Conservation (phyloP, 2,113 vertebrate genomes). For the Burhinus bistriatus region DNA sequence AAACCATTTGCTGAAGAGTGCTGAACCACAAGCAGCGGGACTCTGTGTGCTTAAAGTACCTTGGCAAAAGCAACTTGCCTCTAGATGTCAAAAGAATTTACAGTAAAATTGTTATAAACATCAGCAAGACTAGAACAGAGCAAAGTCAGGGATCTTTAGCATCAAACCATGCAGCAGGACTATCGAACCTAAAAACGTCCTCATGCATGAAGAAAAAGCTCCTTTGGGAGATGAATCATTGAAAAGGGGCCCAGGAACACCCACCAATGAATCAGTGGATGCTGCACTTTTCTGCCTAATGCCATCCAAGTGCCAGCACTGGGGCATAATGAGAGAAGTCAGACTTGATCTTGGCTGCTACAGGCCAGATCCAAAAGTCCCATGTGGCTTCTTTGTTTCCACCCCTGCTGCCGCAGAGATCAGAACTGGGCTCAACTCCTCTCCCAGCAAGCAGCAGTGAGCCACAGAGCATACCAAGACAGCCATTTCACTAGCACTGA, state of each 20-base stretch:
- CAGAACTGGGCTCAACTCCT: background rate
- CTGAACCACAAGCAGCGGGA: background rate
- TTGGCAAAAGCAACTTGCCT: background rate
- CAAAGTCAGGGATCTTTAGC: background rate
- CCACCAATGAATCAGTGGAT: background rate
- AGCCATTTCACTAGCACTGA: background rate
- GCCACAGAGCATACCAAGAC: background rate
- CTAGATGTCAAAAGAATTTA: background rate
- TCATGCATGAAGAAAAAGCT: background rate
- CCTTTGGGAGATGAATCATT: background rate
- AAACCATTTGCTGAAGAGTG: background rate
- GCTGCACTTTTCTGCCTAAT: background rate
- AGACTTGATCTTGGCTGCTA: background rate
- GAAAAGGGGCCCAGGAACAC: background rate
- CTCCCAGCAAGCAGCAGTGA: background rate
- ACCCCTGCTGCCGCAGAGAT: background rate
- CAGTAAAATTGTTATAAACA: background rate
- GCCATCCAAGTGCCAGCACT: background rate
- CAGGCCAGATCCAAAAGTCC: background rate
- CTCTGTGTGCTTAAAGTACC: background rate
- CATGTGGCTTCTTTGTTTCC: background rate
- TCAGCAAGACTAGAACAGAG: background rate
- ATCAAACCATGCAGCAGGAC: background rate
- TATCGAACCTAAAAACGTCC: background rate
- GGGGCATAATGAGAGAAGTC: background rate